These are phyloP conservation scores for Penelope pileata DNA, from an alignment of 2,113 vertebrate genomes.

Conservation along the genomic window DNA sequence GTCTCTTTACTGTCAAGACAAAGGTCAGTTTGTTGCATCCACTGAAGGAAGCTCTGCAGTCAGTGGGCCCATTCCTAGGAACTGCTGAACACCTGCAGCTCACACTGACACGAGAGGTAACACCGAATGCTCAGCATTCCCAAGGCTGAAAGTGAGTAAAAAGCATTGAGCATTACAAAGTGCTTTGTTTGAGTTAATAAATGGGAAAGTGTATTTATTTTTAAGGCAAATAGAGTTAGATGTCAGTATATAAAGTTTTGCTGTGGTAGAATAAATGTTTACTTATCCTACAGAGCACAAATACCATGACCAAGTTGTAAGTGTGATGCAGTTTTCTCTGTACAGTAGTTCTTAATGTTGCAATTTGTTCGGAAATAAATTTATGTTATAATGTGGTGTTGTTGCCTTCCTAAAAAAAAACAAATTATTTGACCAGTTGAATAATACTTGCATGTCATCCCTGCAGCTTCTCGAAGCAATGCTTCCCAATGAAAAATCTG, in stretches of 20 bases:
- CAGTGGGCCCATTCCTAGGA: neutral
- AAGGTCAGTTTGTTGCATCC: neutral
- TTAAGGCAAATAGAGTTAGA: slow-evolving; percentile 59
- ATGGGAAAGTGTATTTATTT: slow-evolving; percentile 69
- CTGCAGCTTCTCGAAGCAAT: neutral
- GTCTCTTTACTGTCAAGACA: neutral
- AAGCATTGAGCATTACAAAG: neutral
- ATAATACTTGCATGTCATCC: neutral
- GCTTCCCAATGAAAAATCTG: neutral
- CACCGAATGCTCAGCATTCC: neutral
- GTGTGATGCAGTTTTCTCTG: slow-evolving; percentile 71
- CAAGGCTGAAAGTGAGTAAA: neutral
- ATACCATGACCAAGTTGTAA: slow-evolving; percentile 64
- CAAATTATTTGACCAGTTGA: neutral
- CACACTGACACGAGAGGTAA: neutral
- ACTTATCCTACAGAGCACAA: slow-evolving; percentile 79
- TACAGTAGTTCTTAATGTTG: slow-evolving; percentile 67
- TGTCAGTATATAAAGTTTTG: slow-evolving; percentile 58
- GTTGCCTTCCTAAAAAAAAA: neutral
- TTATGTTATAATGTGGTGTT: slow-evolving; percentile 48
- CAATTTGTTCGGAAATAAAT: slow-evolving; percentile 77
- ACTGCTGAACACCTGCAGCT: neutral
- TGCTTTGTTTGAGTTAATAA: slow-evolving; percentile 50
- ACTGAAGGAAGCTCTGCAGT: neutral
- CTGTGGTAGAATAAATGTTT: slow-evolving; percentile 76